Evolutionary conservation across 23 tunicate genomes (phyloP), one percentile per base, ranked within the genome.

Genomic region (Oikopleura vanhoeffeni): DNA sequence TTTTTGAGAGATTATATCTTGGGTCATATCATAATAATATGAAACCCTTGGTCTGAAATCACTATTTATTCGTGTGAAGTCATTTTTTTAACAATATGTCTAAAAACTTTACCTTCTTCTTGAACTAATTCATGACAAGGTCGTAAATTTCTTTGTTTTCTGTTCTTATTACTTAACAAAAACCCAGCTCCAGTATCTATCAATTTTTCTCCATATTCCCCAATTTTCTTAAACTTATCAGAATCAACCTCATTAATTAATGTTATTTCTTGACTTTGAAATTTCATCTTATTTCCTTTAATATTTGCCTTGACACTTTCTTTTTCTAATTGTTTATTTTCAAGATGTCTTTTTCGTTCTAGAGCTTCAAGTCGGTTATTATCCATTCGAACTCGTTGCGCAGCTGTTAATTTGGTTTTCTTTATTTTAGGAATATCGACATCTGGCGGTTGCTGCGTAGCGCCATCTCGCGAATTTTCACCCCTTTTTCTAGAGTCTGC

Each of bases 111-210:
- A 49, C 64, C 64, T 13, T 49, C 64, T 49, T 49, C 64, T 24
- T 49, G 64, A 24, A 49, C 64, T 13, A 49, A 24, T 49, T 49
- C 64, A 49, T 49, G 64, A 49, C 24, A 24, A 49, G 24, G 13
- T 49, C 64, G 13, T 24, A 13, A 24, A 49, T 33, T 33, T 71
- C 4, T 71, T 18, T 71, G 2, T 71, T 30, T 71, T 28, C 4
- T 32, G 3, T 32, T 3, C 3, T 28, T 71, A 38, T 3, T 30
- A 24, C 38, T 71, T 4, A 71, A 24, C 2, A 71, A 30, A 30
- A 24, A 71, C 27, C 79, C 79, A 71, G 79, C 34, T 4, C 79
- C 79, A 71, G 38, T 71, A 38, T 71, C 79, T 2, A 71, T 71
- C 3, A 13, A 32, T 71, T 32, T 28, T 32, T 71, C 79, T 3